Evolutionary conservation across 2,113 vertebrate species (phyloP).

Genomic region (Ailuropoda melanoleuca): DNA sequence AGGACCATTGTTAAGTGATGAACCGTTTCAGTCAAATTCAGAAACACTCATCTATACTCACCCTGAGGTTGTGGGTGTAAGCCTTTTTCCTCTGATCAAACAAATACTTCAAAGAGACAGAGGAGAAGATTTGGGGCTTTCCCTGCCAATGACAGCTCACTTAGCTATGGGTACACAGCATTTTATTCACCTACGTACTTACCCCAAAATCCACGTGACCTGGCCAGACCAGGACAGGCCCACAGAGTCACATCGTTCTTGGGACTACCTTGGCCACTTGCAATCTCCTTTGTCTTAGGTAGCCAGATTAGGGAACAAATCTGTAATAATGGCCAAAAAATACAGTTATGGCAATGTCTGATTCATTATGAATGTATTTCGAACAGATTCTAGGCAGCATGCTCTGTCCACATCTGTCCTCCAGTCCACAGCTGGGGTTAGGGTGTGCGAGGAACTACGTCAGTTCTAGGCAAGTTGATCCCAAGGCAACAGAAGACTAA

Average conservation of each 20-base stretch:
- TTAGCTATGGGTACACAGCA: neutral
- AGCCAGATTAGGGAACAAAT: conserved; percentile 89
- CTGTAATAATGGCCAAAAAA: conserved; percentile 71
- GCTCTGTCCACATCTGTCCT: neutral
- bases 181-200: conserved; percentile 60
- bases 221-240: conserved; percentile 79
- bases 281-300: conserved; percentile 78
- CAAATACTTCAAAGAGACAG: neutral
- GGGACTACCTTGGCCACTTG: conserved; percentile 85
- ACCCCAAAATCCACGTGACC: conserved; percentile 79
- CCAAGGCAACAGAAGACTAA: neutral
- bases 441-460: neutral
- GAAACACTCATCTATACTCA: neutral
- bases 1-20: neutral
- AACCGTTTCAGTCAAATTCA: neutral
- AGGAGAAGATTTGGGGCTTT: neutral
- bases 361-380: neutral
- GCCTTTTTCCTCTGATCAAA: neutral
- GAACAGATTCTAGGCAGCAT: neutral
- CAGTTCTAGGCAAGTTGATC: neutral
- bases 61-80: neutral
- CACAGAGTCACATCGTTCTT: conserved; percentile 83
- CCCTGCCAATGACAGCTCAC: neutral
- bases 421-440: neutral
- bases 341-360: neutral